Evolutionary conservation across 2,888 invertebrate genomes (phyloP).

Genomic region (Alcis repandata): DNA sequence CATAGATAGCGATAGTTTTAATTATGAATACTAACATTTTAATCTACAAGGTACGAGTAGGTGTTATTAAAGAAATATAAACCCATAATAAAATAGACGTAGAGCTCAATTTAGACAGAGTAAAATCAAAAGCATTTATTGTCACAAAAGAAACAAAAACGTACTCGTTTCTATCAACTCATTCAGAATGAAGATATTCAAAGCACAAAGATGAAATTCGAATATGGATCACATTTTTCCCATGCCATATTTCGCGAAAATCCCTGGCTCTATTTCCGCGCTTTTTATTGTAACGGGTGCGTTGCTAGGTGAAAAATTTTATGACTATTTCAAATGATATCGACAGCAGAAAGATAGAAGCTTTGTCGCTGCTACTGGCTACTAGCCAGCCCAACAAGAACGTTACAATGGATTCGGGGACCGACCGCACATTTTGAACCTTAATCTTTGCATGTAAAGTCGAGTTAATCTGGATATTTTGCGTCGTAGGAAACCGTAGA

Average conservation of each 20-base stretch:
- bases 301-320: slow-evolving; percentile 50
- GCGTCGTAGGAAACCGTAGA: slow-evolving; percentile 19
- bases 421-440: slow-evolving; percentile 38
- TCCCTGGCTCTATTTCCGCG: slow-evolving; percentile 34
- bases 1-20: slow-evolving; percentile 32
- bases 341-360: slow-evolving; percentile 64
- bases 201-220: slow-evolving; percentile 18
- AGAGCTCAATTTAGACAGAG: too few species aligned
- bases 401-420: slow-evolving; percentile 46
- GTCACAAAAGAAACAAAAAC: neutral
- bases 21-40: slow-evolving; percentile 9
- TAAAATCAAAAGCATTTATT: neutral
- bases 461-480: slow-evolving; percentile 24
- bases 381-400: slow-evolving; percentile 61
- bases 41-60: neutral
- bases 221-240: slow-evolving; percentile 34
- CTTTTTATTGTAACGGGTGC: slow-evolving; percentile 49
- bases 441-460: slow-evolving; percentile 43
- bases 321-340: slow-evolving; percentile 63
- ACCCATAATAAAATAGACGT: too few species aligned
- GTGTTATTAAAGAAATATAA: neutral
- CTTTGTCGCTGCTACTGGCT: slow-evolving; percentile 69
- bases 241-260: slow-evolving; percentile 39
- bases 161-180: neutral
- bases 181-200: slow-evolving; percentile 8